Evolutionary conservation across 2,888 invertebrate species (phyloP).

Genomic region (Drosophila cracens): DNA sequence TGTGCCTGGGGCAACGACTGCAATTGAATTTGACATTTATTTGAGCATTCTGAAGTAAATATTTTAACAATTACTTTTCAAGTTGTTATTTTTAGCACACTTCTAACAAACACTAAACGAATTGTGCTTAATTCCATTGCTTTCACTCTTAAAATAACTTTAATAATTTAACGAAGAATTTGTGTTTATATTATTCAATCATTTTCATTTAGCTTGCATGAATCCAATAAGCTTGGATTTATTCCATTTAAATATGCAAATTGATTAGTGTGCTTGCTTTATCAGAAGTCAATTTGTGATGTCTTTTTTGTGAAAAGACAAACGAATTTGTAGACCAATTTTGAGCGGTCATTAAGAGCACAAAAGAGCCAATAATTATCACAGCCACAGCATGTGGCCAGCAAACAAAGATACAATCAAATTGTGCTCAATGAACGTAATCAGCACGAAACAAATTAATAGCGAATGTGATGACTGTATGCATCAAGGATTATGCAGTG

Average conservation of each 20-base stretch:
- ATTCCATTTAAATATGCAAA: not conserved
- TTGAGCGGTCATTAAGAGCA: slow-evolving; percentile 5
- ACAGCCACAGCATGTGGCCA: not conserved
- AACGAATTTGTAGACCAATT: not conserved
- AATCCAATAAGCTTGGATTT: not conserved
- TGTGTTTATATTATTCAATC: too few relatives aligned
- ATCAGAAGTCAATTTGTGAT: not conserved
- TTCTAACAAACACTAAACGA: not conserved
- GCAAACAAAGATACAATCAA: slow-evolving; percentile 28
- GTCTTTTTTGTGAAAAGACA: not conserved
- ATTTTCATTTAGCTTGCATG: not conserved
- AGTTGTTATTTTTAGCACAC: too few relatives aligned
- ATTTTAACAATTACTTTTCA: not conserved
- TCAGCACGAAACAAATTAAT: slow-evolving; percentile 46
- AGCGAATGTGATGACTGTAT: slow-evolving; percentile 18
- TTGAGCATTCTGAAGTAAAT: not conserved
- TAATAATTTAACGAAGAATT: too few relatives aligned
- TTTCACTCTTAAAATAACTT: not conserved
- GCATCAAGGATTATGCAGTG: slow-evolving; percentile 19
- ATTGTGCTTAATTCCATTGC: not conserved
- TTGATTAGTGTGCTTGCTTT: not conserved
- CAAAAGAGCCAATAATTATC: slow-evolving; percentile 1
- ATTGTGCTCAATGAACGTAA: slow-evolving; percentile 26
- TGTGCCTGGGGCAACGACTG: not conserved
- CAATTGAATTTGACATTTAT: not conserved